Conservation (phyloP, 2,888 invertebrate genomes). For the Macaria liturata region DNA sequence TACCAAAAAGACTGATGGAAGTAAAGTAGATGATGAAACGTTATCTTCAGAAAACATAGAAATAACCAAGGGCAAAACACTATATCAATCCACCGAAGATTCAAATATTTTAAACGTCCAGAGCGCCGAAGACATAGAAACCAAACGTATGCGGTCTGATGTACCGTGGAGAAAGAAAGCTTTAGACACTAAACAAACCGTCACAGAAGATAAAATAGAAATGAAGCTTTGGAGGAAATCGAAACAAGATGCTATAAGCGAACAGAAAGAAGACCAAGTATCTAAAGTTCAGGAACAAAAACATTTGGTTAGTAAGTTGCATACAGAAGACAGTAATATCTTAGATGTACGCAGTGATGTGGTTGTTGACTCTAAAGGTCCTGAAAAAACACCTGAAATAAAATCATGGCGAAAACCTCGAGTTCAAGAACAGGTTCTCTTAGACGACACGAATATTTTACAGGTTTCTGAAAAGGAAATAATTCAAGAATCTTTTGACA, state of each 20-base stretch:
- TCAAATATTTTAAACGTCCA: constrained; percentile 64
- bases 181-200: constrained; percentile 33
- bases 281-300: constrained; percentile 23
- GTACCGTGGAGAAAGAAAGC: constrained; percentile 68
- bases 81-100: constrained; percentile 68
- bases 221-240: constrained; percentile 55
- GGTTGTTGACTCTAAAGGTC: constrained; percentile 30
- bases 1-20: constrained; percentile 51
- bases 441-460: constrained; percentile 32
- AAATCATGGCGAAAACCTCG: constrained; percentile 58
- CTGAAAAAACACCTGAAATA: constrained; percentile 34
- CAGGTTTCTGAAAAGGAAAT: constrained; percentile 23
- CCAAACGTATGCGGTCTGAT: constrained; percentile 46
- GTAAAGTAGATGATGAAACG: constrained; percentile 52
- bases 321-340: constrained; percentile 42
- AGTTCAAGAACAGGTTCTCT: constrained; percentile 36
- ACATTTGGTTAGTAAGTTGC: constrained; percentile 34
- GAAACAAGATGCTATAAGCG: constrained; percentile 27
- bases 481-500: constrained; percentile 19
- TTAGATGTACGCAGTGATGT: constrained; percentile 39
- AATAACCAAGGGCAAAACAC: constrained; percentile 43
- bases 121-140: constrained; percentile 57
- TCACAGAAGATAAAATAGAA: constrained; percentile 41
- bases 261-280: constrained; percentile 20
- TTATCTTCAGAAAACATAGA: constrained; percentile 41